Conservation (phyloP, 2,888 invertebrate species). For the Papilio demoleus region DNA sequence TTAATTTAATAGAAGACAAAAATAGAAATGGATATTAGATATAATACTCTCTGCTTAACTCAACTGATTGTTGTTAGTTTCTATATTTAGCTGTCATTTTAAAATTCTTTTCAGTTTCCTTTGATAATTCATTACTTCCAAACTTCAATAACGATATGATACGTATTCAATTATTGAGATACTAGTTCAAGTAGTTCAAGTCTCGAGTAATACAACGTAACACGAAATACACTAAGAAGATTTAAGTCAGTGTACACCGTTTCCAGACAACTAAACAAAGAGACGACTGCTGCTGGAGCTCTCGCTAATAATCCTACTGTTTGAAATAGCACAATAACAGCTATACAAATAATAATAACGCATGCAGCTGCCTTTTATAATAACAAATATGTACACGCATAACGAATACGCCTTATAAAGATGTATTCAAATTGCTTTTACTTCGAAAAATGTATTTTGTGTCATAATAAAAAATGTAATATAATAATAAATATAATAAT, state of each 20-base stretch:
- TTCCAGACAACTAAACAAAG: slow-evolving; percentile 1
- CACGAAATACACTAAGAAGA: not conserved
- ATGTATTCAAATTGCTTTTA: too few species aligned
- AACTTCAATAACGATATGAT: not conserved
- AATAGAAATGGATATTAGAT: too few species aligned
- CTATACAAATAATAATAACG: not conserved
- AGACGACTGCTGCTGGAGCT: not conserved
- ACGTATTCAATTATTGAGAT: not conserved
- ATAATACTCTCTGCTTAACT: too few species aligned
- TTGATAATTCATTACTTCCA: too few species aligned
- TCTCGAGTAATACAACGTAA: not conserved
- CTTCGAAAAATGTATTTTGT: too few species aligned
- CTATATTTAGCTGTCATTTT: too few species aligned
- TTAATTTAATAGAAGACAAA: too few species aligned
- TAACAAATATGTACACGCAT: not conserved
- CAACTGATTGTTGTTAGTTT: too few species aligned
- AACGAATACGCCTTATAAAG: too few species aligned
- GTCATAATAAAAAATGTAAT: too few species aligned
- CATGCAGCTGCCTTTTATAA: not conserved
- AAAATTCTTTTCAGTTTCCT: too few species aligned
- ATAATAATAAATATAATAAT: too few species aligned
- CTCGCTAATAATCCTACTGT: slow-evolving; percentile 2
- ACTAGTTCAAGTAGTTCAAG: not conserved
- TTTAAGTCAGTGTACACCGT: not conserved
- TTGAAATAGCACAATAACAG: slow-evolving; percentile 1